Base-by-base conservation (phyloP, 2,888 invertebrate species). In the Ennomos fuscantarius region DNA sequence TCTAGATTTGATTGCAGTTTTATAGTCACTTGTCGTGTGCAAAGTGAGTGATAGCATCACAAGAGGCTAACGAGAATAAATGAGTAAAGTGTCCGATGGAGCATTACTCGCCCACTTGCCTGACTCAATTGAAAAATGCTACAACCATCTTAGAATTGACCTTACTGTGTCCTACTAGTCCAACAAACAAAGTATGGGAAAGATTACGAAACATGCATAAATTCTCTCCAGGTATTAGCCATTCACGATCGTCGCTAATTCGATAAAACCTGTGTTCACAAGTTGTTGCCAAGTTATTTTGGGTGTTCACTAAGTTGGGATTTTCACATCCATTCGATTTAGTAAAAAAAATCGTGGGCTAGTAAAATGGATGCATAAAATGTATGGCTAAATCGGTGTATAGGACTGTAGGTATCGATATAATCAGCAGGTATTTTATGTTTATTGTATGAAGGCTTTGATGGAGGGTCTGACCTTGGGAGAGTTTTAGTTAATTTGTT, bases 71-170 rank as follows among this genome's bases (percentile, higher is more conserved):
- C 76, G 64, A 79, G 74, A 79, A 69, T 68, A 84, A 59, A 86
- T 79, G 73, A 83, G 79, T 77, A 80, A 84, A 87, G 76, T 82
- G 77, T 67, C 70, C 66, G 65, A 63, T 57, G 60, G 71, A 61
- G 68, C 67, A 77, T 78, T 78, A 75, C 66, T 69, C 87, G 84
- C 88, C 88, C 87, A 89, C 89, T 71, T 76, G 70, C 72, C 59
- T 62, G 32, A 58, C 72, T 84, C 84, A 90, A 90, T 90, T 89
- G 88, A 83, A 84, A 80, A 81, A 82, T 82, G 72, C 79, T 81
- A 74, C 73, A 34, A 39, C 76, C 72, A 66, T 69, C 74, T 74
- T 70, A 74, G 75, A 82, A 79, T 82, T 87, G 89, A 87, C 89
- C 89, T 89, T 84, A 79, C 72, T 71, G 69, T 74, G 74, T 81